Conservation (phyloP, 1,140 invertebrate genomes). For the Spodoptera litura region DNA sequence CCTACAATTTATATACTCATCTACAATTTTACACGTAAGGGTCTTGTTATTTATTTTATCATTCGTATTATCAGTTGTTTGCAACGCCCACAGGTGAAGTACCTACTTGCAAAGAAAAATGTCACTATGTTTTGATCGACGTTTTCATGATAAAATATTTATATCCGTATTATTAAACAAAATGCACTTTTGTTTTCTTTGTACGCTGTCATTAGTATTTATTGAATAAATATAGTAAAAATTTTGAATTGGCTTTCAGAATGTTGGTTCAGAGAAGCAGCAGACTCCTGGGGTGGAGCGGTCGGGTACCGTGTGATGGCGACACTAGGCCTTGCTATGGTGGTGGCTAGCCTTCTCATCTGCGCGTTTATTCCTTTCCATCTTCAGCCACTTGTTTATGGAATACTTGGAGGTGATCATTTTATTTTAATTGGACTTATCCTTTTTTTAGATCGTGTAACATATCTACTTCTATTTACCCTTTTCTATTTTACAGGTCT, state of each 20-base stretch:
- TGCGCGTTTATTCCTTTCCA: constrained; percentile 68
- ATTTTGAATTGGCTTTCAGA: constrained; percentile 62
- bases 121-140: no score
- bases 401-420: constrained; percentile 73
- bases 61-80: no score
- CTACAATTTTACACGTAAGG: constrained; percentile 76
- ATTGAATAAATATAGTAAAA: not conserved
- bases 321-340: constrained; percentile 65
- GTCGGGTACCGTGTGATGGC: constrained; percentile 76
- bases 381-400: constrained; percentile 72
- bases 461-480: not conserved
- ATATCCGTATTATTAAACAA: no score
- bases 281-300: constrained; percentile 80
- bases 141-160: no score
- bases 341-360: constrained; percentile 65
- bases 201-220: not conserved
- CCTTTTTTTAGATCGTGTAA: not conserved
- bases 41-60: constrained; percentile 35
- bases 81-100: no score
- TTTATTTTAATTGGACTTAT: not conserved
- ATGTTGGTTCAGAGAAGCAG: constrained; percentile 82
- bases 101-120: no score
- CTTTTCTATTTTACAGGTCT: constrained; percentile 69
- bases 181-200: no score
- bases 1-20: constrained; percentile 71